Evolutionary conservation across 2,888 invertebrate species (phyloP), one percentile per base, ranked within the genome.

Genomic region (Caenorhabditis imperialis): DNA sequence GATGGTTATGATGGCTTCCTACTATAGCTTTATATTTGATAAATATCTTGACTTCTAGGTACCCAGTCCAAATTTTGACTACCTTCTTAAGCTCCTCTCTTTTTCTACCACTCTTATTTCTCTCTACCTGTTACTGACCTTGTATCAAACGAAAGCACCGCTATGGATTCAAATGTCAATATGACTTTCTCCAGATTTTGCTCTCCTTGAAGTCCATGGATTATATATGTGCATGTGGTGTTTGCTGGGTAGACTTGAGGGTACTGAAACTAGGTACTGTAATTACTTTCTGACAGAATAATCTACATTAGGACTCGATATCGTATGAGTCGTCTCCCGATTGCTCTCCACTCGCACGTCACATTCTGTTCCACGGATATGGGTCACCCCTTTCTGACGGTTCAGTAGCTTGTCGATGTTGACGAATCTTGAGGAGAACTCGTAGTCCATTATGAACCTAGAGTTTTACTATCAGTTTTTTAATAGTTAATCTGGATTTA

Each of bases 401-500:
- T 69, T 76, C 7, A 88, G 69, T 50, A 88, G 63, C 92, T 92
- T 90, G 94, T 96, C 94, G 92, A 98, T 92, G 91, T 96, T 95
- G 90, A 98, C 97, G 91, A 96, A 98, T 91, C 94, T 93, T 90
- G 95, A 94, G 87, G 96, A 96, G 91, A 99, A 98, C 92, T 96
- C 96, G 91, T 94, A 99, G 90, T 95, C 94, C 89, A 96, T 96
- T 91, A 85, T 77, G 70, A 81, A 86, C 10, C 86, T 83, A 51
- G 48, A 61, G 45, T 25, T 14, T n/a, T 25, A n/a, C 8, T 12
- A 10, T 30, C 30, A 30, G 30, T 30, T 7, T 6, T 30, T 10
- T 6, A 30, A 30, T 6, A 30, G 30, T 10, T 38, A 22, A 12
- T 51, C 12, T 18, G 12, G 5, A 12, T 35, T 23, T 23, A 33